Base-by-base conservation (phyloP, 2,113 vertebrate species). In the Eclectus roratus region DNA sequence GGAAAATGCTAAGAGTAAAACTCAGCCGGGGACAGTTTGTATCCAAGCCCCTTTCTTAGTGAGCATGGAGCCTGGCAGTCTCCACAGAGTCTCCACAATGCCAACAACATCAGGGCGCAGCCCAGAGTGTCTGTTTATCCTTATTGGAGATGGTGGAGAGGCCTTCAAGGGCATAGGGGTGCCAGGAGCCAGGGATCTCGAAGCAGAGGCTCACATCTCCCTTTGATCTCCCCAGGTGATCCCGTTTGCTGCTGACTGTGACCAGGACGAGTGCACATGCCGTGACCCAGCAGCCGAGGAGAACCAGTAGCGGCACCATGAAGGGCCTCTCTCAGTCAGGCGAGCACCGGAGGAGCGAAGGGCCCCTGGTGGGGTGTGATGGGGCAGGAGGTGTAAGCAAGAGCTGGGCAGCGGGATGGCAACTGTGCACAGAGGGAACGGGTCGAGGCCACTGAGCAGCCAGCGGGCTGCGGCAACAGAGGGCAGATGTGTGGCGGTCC, bases 241-340 rank as follows among this genome's bases (percentile, higher is more conserved):
- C 96, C 99, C 98, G 6, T 99, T 99, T 80, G 99, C 99, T 89
- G 99, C 98, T 4, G 99, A 99, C 96, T 99, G 99, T 65, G 98
- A 99, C 93, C 98, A 98, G 93, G 99, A 99, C 2, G 99, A 99
- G 80, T 99, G 99, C 97, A 98, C 98, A 10, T 99, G 99, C 96
- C 99, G 99, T 3, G 99, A 99, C 97, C 99, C 99, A 1, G 98
- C 98, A 10, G 99, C 99, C 0, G 99, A 99, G 92, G 99, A 99
- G 98, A 99, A 99, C 97, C 99, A 97, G 92, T 97, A 97, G 88
- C 10, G 8, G 60, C 85, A 33, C 10, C 85, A 35, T 3, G 11
- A 81, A 70, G 17, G 65, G 71, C 71, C 77, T 94, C 74, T 94
- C 50, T 86, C 5, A 27, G 88, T 71, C 68, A 77, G 93, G 93